Percentiles rank a stretch among this genome's conserved stretches.
Conservation (phyloP, 1,140 invertebrate species). For the Drosophila ohnishii region DNA sequence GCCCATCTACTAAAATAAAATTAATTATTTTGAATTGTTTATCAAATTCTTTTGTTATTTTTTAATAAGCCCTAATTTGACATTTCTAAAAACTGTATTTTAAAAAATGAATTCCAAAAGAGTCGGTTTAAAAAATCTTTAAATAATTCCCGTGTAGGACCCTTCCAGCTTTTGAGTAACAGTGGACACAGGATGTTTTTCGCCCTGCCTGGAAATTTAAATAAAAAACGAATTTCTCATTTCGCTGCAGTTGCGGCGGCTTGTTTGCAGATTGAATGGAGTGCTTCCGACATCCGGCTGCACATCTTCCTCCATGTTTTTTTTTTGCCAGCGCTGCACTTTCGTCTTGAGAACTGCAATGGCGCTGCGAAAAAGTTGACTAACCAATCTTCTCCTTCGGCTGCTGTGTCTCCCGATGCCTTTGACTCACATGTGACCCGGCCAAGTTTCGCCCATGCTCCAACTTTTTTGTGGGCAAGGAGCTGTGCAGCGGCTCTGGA, state of each 20-base stretch:
- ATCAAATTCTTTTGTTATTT: neutral
- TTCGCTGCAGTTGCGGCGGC: slow-evolving; percentile 45
- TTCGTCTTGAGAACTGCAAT: slow-evolving; percentile 70
- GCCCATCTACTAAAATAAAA: too few species aligned
- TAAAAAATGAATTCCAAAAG: neutral
- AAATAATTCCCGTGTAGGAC: neutral
- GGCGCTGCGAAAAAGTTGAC: slow-evolving; percentile 48
- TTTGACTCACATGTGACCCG: slow-evolving; percentile 64
- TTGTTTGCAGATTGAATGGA: slow-evolving; percentile 81
- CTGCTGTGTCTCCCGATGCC: slow-evolving; percentile 20
- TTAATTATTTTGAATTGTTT: too few species aligned
- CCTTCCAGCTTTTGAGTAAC: slow-evolving; percentile 4
- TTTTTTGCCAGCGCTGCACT: slow-evolving; percentile 64
- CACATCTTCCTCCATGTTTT: slow-evolving; percentile 2
- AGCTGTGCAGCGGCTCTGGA: slow-evolving; percentile 10
- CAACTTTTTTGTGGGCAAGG: slow-evolving; percentile 15
- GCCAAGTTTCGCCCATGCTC: slow-evolving; percentile 36
- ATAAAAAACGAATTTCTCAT: slow-evolving; percentile 79
- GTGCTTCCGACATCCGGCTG: slow-evolving; percentile 74
- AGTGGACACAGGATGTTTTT: slow-evolving; percentile 56
- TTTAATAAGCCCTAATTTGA: neutral
- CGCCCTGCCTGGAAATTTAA: slow-evolving; percentile 60
- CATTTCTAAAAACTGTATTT: neutral
- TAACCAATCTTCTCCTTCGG: slow-evolving; percentile 33
- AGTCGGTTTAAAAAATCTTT: neutral